Base-by-base conservation (phyloP, 2,888 invertebrate species). In the Neria commutata region DNA sequence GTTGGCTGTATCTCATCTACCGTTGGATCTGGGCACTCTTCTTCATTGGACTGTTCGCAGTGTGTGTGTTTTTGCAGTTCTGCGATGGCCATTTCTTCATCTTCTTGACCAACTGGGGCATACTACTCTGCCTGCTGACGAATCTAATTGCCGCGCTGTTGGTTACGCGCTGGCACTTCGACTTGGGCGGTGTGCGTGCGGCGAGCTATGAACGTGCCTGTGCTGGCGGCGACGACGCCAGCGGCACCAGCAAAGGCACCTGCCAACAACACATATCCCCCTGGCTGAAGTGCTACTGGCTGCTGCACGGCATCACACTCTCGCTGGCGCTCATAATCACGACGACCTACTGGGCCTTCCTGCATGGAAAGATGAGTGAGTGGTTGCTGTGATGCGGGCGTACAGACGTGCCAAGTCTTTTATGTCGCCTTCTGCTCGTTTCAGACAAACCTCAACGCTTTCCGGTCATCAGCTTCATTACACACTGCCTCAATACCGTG, bases 401-500 rank as follows among this genome's bases (percentile, higher is more conserved):
- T n/a, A 21, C 26, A 45, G 24, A n/a, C 8, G 21, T 24, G 23
- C n/a, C 6, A 19, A 19, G 19, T 21, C 21, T 21, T 14, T 37
- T 37, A 8, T 37, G n/a, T n/a, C n/a, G n/a, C n/a, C n/a, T n/a
- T n/a, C n/a, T n/a, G n/a, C n/a, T n/a, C n/a, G 10, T 74, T 77
- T 3, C 77, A 87, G 88, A 84, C 70, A 85, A 86, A 50, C 87
- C 89, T 65, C 80, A 83, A 45, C 83, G 84, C 45, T 78, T 90
- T 46, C 88, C 89, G 74, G 83, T 85, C 0, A 80, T 91, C 45
- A 92, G 92, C 77, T 77, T 91, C 25, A 81, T 91, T 56, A 86
- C 89, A 2, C 94, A 94, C 75, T 89, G 88, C 6, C 85, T 87
- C 58, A 94, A 94, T 82, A 88, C 90, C 0, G 66, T 89, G 2